Conservation (phyloP, 2,888 invertebrate species). For the Latrodectus elegans region DNA sequence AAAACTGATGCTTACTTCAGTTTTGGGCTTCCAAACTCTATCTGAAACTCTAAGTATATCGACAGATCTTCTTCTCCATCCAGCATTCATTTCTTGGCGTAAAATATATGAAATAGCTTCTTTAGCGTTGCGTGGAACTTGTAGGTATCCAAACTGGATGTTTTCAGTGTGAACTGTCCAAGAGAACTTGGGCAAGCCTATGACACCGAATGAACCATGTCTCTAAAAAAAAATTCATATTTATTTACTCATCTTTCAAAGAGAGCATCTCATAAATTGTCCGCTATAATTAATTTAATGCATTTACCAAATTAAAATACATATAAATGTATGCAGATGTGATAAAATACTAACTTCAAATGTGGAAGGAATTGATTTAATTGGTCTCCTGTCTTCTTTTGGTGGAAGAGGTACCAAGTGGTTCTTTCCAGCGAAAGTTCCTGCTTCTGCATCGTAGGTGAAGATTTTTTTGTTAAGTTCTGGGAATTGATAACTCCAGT, state of each 20-base stretch:
- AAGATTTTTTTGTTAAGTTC: conserved; percentile 35
- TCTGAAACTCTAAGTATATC: conserved; percentile 9
- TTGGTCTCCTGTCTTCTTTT: conserved; percentile 9
- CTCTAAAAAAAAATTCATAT: conserved; percentile 2
- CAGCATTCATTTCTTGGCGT: conserved; percentile 39
- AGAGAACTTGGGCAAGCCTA: conserved; percentile 28
- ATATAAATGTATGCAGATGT: neutral
- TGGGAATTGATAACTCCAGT: conserved; percentile 19
- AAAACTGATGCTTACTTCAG: conserved; percentile 9
- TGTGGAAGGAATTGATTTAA: conserved; percentile 40
- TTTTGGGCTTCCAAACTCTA: neutral
- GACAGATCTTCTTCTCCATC: conserved; percentile 45
- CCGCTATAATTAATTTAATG: no score
- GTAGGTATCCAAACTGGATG: conserved; percentile 2
- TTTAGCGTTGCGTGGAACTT: conserved; percentile 9
- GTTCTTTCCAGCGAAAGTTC: conserved; percentile 50
- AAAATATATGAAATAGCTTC: neutral
- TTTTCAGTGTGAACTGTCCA: conserved; percentile 28
- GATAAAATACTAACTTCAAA: conserved; percentile 29
- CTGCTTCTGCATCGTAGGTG: conserved; percentile 38
- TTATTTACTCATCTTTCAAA: no score
- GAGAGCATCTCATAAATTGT: no score
- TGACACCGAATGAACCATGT: neutral
- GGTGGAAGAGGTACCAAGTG: neutral
- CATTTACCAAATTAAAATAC: no score